Evolutionary conservation across 2,888 invertebrate genomes (phyloP).

Genomic region (Drosophila cognata): DNA sequence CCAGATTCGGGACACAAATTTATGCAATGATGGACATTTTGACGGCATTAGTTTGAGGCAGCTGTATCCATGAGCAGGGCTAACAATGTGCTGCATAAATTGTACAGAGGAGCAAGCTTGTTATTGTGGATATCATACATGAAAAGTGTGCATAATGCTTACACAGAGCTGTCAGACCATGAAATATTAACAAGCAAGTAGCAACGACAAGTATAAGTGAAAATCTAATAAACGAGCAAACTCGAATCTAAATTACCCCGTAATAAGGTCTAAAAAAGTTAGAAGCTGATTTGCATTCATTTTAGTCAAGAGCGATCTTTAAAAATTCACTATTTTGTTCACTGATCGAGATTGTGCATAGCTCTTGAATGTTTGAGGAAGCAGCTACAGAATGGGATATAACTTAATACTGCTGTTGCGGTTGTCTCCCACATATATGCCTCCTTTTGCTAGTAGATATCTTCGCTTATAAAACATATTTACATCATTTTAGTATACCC

Average conservation of each 20-base stretch:
- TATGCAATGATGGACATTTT: slow-evolving; percentile 56
- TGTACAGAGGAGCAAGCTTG: slow-evolving; percentile 31
- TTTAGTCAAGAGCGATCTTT: not conserved
- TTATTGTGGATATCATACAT: slow-evolving; percentile 39
- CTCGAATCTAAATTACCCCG: not conserved
- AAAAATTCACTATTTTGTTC: not conserved
- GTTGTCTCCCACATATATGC: not conserved
- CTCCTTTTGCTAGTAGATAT: not conserved
- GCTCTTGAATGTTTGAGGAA: not conserved
- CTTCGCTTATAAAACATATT: not conserved
- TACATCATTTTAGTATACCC: not conserved
- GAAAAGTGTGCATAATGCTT: slow-evolving; percentile 33
- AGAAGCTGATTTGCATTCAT: not conserved
- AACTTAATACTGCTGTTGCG: not conserved
- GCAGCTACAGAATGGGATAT: not conserved
- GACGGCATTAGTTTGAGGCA: slow-evolving; percentile 41
- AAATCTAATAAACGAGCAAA: too few relatives aligned
- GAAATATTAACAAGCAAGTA: not conserved
- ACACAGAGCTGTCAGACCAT: slow-evolving; percentile 22
- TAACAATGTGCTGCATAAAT: slow-evolving; percentile 43
- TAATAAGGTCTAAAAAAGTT: too few relatives aligned
- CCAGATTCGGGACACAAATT: slow-evolving; percentile 20
- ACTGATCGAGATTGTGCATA: not conserved
- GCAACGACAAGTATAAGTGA: not conserved
- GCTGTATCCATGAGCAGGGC: slow-evolving; percentile 32